Conservation (phyloP, 1,140 invertebrate species). For the Ips nitidus region DNA sequence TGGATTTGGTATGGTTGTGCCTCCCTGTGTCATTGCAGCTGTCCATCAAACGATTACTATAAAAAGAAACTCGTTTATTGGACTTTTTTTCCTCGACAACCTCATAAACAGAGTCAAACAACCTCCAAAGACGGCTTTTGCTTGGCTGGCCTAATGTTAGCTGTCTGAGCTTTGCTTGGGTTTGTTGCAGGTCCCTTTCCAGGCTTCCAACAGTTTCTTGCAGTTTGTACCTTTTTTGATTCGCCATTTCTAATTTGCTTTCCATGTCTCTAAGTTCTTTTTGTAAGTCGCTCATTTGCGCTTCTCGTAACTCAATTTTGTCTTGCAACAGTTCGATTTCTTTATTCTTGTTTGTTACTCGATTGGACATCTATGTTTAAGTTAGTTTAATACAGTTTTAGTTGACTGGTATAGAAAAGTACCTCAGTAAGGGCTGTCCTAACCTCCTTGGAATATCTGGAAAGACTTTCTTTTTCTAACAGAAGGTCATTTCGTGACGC, state of each 20-base stretch:
- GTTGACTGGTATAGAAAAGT: neutral
- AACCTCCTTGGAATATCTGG: slow-evolving; percentile 44
- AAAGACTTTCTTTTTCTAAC: slow-evolving; percentile 45
- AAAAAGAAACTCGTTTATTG: slow-evolving; percentile 25
- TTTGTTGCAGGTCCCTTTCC: slow-evolving; percentile 46
- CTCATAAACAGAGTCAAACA: slow-evolving; percentile 18
- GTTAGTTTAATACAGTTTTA: too few species aligned
- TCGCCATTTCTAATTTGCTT: slow-evolving; percentile 39
- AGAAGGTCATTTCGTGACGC: slow-evolving; percentile 45
- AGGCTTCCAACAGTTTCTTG: slow-evolving; percentile 46
- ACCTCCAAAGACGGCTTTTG: neutral
- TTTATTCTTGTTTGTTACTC: slow-evolving; percentile 24
- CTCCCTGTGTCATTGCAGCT: neutral
- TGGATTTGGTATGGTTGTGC: neutral
- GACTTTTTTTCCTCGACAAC: slow-evolving; percentile 14
- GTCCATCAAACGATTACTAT: slow-evolving; percentile 15
- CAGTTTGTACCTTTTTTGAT: slow-evolving; percentile 47
- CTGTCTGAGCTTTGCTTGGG: slow-evolving; percentile 41
- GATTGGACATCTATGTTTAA: slow-evolving; percentile 13
- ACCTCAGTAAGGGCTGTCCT: slow-evolving; percentile 42
- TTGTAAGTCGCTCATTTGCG: slow-evolving; percentile 35
- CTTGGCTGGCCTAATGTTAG: slow-evolving; percentile 1
- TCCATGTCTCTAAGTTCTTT: slow-evolving; percentile 42
- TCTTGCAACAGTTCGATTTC: slow-evolving; percentile 40
- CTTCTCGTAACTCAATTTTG: slow-evolving; percentile 36